These are phyloP conservation scores for Cosmorhoe ocellata DNA, from an alignment of 2,888 invertebrate species.

Conservation along the genomic window DNA sequence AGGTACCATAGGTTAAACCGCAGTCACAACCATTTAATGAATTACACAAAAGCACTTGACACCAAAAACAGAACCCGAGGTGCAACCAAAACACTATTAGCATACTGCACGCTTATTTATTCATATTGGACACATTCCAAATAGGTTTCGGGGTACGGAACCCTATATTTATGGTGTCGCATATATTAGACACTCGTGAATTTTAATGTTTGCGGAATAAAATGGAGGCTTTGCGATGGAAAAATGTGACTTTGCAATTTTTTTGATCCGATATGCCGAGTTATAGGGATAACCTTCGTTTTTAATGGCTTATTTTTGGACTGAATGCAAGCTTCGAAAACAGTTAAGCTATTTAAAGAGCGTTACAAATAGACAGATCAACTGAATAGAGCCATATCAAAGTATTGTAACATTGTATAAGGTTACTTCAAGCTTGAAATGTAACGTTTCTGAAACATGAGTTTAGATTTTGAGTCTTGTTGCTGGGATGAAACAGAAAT, in stretches of 20 bases:
- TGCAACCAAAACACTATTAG: conserved; percentile 36
- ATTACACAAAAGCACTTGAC: conserved; percentile 11
- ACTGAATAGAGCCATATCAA: no score
- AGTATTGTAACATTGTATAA: no score
- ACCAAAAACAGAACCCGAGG: conserved; percentile 34
- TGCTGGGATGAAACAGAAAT: no score
- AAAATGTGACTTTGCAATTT: conserved; percentile 10
- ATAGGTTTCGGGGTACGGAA: conserved; percentile 56
- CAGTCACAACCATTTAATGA: not conserved
- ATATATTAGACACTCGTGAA: conserved; percentile 58
- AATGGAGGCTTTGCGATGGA: conserved; percentile 21
- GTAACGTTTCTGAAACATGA: no score
- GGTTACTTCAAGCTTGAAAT: no score
- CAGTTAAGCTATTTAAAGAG: no score
- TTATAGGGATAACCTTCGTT: not conserved
- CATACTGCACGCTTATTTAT: conserved; percentile 53
- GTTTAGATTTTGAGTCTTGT: no score
- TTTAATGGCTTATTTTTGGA: no score
- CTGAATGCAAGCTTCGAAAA: no score
- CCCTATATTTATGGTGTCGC: conserved; percentile 57
- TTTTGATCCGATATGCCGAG: conserved; percentile 2
- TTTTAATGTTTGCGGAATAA: conserved; percentile 48
- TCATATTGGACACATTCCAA: conserved; percentile 68
- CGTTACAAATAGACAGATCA: no score
- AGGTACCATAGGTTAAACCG: no score